A percentile compares a stretch with the other conserved stretches of the same genome.
Evolutionary conservation across 92 coral and sea anemone genomes (phyloP).

Genomic region (Heteractis magnifica): DNA sequence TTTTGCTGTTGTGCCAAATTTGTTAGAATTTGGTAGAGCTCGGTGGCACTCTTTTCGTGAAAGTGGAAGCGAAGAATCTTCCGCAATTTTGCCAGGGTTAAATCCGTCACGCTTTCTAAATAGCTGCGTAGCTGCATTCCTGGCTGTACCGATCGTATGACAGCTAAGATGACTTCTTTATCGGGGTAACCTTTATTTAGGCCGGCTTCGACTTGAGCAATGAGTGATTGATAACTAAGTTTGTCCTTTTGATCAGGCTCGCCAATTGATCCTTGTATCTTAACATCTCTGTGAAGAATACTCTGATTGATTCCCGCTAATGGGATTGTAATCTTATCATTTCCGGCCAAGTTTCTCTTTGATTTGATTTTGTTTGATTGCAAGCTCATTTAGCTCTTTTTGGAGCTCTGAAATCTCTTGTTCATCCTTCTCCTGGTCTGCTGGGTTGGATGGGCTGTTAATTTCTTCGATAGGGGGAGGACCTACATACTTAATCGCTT

Average conservation of each 20-base stretch:
- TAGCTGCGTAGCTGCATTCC: constrained; percentile 55
- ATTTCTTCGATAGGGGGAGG: background rate
- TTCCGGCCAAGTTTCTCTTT: constrained; percentile 2
- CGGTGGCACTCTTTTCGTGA: background rate
- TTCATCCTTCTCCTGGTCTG: background rate
- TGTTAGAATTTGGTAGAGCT: constrained; percentile 50
- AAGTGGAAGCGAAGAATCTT: constrained; percentile 18
- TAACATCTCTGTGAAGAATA: constrained; percentile 45
- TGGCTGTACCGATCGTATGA: constrained; percentile 47
- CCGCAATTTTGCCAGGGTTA: constrained; percentile 34
- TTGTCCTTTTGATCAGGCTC: constrained; percentile 61
- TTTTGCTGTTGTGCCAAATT: constrained; percentile 47
- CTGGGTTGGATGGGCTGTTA: background rate
- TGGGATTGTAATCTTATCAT: constrained; percentile 22
- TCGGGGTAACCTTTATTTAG: constrained; percentile 48
- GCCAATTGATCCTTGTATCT: constrained; percentile 55
- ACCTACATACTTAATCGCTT: background rate
- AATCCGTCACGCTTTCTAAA: constrained; percentile 40
- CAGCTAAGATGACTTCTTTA: constrained; percentile 41
- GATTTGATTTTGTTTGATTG: background rate
- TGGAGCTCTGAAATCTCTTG: background rate
- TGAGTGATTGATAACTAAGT: constrained; percentile 50
- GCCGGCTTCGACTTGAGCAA: constrained; percentile 52
- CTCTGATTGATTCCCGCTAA: constrained; percentile 28
- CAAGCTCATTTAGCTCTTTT: too few relatives aligned